Conservation (phyloP, 2,113 vertebrate species). For the Axis porcinus region DNA sequence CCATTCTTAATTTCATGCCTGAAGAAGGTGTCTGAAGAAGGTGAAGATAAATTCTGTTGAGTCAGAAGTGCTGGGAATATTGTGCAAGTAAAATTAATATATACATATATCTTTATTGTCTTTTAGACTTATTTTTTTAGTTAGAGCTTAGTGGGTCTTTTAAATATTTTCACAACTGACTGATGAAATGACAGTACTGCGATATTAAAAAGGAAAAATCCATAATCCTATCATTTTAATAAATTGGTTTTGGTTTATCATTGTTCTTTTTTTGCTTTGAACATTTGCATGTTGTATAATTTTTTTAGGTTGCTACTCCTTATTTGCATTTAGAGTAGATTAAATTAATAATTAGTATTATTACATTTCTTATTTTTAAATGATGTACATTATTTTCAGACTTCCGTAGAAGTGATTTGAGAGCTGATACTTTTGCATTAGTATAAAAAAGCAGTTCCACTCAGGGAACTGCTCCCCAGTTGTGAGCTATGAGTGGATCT, state of each 20-base stretch:
- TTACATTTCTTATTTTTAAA: slow-evolving; percentile 29
- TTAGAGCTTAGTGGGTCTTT: background rate
- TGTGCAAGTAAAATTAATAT: slow-evolving; percentile 38
- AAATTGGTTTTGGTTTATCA: slow-evolving; percentile 41
- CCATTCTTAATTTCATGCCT: slow-evolving; percentile 62
- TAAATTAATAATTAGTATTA: slow-evolving; percentile 29
- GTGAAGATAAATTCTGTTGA: slow-evolving; percentile 55
- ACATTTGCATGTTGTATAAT: background rate
- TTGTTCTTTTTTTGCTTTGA: slow-evolving; percentile 28
- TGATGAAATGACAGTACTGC: background rate
- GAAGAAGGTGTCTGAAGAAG: background rate
- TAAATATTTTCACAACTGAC: background rate
- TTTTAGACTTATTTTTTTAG: slow-evolving; percentile 3
- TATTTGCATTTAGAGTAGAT: slow-evolving; percentile 31
- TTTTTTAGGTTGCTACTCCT: slow-evolving; percentile 55
- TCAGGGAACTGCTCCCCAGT: background rate
- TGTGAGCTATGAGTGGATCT: background rate
- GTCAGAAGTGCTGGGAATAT: background rate
- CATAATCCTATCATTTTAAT: slow-evolving; percentile 39
- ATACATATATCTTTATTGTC: fast-evolving
- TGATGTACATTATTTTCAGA: background rate
- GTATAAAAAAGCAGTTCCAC: background rate
- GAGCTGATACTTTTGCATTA: background rate
- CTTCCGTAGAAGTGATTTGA: background rate
- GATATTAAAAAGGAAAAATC: slow-evolving; percentile 29